Base-by-base conservation (phyloP, 2,888 invertebrate species). In the Ctena decussata region DNA sequence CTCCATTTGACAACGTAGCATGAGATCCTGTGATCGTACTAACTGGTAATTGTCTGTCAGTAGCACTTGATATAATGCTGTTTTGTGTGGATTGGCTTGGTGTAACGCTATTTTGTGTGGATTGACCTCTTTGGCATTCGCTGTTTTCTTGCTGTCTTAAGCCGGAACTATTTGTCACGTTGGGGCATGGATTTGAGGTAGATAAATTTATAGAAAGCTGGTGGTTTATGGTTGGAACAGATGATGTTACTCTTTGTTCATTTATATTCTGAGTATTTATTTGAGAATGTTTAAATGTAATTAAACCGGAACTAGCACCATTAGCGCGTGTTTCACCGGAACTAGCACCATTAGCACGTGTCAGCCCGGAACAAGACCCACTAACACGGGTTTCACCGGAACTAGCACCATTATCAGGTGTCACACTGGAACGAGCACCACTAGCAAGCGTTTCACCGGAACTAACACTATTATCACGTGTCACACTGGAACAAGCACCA, bases 1-100 rank as follows among this genome's bases (percentile, higher is more conserved):
- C 84, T 27, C 87, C 87, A 60, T 87, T 87, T 57, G 57, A 21
- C 5, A 87, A 69, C 24, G 79, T 80, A 21, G 84, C 87, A 5
- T 77, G 80, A 30, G 77, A 77, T 24, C 80, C 80, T 11, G 69
- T 72, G 27, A 65, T 32, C 35, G 74, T 70, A 30, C 65, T 37
- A 27, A 37, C 53, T 69, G 77, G 6, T 27, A 27, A 11, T n/a
- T 57, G 57, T 57, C 27, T 57, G 21, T 15, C 21, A 46, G 21
- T 46, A 46, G 46, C 18, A 46, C 21, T n/a, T 5, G 46, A 46
- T 46, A n/a, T n/a, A 18, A 46, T n/a, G 21, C 2, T 46, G 18
- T 46, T n/a, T 46, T 15, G 21, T 3, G 46, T 46, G 12, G 46
- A 15, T 46, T 41, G 73, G 46, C 12, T 41, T 5, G 46, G 21